Conservation (phyloP, 1,140 invertebrate species). For the Scaptomyza pallida region DNA sequence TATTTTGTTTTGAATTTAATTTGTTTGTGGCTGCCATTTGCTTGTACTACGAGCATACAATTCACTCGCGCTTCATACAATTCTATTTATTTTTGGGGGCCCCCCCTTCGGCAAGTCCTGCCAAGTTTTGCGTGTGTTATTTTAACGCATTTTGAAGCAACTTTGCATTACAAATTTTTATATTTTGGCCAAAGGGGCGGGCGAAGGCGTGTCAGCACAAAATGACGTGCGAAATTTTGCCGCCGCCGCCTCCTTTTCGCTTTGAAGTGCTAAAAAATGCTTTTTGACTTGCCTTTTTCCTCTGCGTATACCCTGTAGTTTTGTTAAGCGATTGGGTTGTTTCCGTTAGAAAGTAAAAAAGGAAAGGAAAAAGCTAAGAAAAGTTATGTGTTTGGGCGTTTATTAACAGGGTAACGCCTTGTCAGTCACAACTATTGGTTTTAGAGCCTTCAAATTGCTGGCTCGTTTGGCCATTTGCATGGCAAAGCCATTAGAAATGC, state of each 20-base stretch:
- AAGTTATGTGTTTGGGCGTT: too few relatives aligned
- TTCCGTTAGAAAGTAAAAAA: too few relatives aligned
- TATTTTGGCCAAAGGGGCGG: background rate
- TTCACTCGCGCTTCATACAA: conserved; percentile 1
- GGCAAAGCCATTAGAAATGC: conserved; percentile 51
- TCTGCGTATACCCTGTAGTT: conserved; percentile 12
- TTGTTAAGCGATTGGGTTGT: too few relatives aligned
- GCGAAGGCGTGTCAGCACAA: conserved; percentile 15
- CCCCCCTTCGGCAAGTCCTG: conserved; percentile 1
- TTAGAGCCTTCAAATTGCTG: conserved; percentile 16
- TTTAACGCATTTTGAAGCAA: conserved; percentile 69
- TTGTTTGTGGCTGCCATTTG: conserved; percentile 64
- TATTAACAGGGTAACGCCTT: conserved; percentile 5
- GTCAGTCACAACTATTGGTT: conserved; percentile 11
- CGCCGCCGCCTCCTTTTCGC: conserved; percentile 19
- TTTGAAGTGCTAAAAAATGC: conserved; percentile 70
- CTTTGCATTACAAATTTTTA: conserved; percentile 79
- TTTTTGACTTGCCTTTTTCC: conserved; percentile 28
- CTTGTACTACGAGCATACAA: conserved; percentile 23
- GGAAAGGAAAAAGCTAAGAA: too few relatives aligned
- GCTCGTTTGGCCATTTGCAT: conserved; percentile 60
- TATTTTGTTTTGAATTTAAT: conserved; percentile 74
- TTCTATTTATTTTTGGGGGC: conserved; percentile 37
- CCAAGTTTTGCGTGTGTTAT: conserved; percentile 29
- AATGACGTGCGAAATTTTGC: conserved; percentile 74